These are phyloP conservation scores for Azemiops feae DNA, from an alignment of 2,113 vertebrate species.

Conservation along the genomic window DNA sequence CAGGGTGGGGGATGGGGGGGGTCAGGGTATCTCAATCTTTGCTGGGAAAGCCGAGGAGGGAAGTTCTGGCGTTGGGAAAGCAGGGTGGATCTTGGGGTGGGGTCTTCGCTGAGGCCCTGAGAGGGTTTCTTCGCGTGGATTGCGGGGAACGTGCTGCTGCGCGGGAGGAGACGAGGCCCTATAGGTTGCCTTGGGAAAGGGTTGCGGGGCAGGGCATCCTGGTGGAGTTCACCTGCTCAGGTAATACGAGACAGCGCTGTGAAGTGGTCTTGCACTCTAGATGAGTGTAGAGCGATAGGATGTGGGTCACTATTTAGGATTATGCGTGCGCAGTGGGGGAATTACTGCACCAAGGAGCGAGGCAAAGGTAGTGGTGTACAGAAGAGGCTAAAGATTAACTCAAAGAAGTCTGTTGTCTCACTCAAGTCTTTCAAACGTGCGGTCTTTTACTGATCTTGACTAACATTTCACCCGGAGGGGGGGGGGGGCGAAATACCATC, in stretches of 20 bases:
- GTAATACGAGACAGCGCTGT: no score
- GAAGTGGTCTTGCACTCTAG: not conserved
- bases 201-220: not conserved
- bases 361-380: not conserved
- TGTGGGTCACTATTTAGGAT: not conserved
- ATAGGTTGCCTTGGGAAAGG: not conserved
- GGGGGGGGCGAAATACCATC: not conserved
- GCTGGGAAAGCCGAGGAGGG: not conserved
- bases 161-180: not conserved
- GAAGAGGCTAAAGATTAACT: not conserved
- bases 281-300: not conserved
- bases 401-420: not conserved
- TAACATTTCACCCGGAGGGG: not conserved
- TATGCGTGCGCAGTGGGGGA: not conserved
- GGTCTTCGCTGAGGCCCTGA: not conserved
- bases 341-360: not conserved
- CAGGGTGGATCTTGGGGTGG: not conserved
- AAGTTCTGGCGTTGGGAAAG: not conserved
- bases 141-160: not conserved
- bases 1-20: not conserved
- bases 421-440: not conserved
- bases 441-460: not conserved
- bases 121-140: not conserved
- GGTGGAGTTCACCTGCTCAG: not conserved
- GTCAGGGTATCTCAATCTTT: not conserved